Percentiles rank a stretch among this genome's conserved stretches.
These are phyloP conservation scores for Protophormia terraenovae DNA, from an alignment of 2,888 invertebrate species.

Conservation along the genomic window DNA sequence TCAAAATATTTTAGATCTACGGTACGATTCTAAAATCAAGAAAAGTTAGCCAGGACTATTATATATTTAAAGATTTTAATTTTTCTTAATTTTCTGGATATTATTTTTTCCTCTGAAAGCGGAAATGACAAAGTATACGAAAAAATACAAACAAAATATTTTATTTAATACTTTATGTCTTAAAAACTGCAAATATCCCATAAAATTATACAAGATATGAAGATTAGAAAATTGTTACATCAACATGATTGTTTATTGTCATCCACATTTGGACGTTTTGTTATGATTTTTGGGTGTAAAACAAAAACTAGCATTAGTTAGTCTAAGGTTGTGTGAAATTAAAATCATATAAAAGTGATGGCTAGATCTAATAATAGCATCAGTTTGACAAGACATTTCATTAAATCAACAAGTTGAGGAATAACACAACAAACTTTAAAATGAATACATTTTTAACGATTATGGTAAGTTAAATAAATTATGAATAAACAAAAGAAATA, in stretches of 20 bases:
- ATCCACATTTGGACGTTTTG: background rate
- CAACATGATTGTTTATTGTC: conserved; percentile 29
- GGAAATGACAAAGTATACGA: no score
- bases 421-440: conserved; percentile 40
- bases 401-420: conserved; percentile 7
- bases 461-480: conserved; percentile 70
- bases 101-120: no score
- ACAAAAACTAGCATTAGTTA: conserved; percentile 39
- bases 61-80: no score
- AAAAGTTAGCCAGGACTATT: no score
- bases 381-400: conserved; percentile 43
- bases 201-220: background rate
- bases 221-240: conserved; percentile 39
- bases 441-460: conserved; percentile 72
- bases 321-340: background rate
- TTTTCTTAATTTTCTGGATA: no score
- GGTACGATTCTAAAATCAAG: no score
- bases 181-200: no score
- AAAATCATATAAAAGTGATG: conserved; percentile 55
- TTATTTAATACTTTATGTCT: no score
- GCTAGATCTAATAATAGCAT: background rate
- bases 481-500: background rate
- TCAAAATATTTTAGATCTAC: no score
- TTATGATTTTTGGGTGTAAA: conserved; percentile 9
- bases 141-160: no score